Evolutionary conservation across 2,888 invertebrate species (phyloP), one percentile per base, ranked within the genome.

Genomic region (Eubasilissa splendida): DNA sequence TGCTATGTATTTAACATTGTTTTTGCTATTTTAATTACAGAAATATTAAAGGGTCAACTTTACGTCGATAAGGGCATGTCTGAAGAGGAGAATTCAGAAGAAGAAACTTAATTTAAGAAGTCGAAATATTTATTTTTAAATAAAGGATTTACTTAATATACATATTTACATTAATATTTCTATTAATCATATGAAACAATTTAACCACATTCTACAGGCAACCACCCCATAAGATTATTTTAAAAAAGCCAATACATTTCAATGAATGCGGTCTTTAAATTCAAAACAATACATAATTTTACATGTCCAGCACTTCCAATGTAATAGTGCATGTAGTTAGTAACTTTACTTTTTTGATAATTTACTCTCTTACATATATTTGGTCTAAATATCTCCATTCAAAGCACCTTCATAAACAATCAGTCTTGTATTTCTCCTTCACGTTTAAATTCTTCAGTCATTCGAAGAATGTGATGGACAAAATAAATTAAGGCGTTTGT

Each of bases 71-170:
- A 86, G 53, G 85, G 85, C 65, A 81, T 83, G 42, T 86, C 85
- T 10, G 86, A 22, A 22, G 22, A 86, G 50, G 87, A 87, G 2
- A 86, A 85, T 0, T 86, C 86, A 7, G 86, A 87, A 1, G 86
- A 86, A 12, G 85, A 86, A 73, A 14, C 63, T 10, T 52, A 22
- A 9, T 42, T 58, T 70, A 58, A 59, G 22, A 59, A 52, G 59
- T 54, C 9, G 22, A 56, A 70, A 77, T 71, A 74, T 81, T 83
- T 65, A 80, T 56, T 76, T 77, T 76, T 70, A 68, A 58, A 77
- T 80, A 79, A 70, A 70, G 42, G 42, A 68, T 82, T 75, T 52
- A 68, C 65, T 70, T 74, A 80, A 79, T 52, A 77, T 77, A 80
- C 59, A 71, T 79, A 81, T 83, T 81, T 84, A 84, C 83, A 84